Percentiles rank a stretch among this genome's conserved stretches.
phyloP scores from a whole-genome alignment of 2,113 vertebrate genomes.

The Picathartes gymnocephalus region DNA sequence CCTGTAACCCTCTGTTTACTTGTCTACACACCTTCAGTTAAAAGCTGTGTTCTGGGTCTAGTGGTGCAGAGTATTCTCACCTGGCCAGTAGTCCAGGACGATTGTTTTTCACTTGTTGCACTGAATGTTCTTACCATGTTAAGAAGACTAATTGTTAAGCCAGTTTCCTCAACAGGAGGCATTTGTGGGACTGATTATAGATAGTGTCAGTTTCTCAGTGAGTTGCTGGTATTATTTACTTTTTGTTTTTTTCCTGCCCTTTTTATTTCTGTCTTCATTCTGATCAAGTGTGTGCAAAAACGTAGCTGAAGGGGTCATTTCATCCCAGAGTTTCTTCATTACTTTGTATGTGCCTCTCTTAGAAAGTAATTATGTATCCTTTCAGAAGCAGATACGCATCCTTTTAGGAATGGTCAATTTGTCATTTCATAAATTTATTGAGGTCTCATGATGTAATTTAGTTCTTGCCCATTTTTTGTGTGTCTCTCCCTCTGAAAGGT shows the following conservation, averaged over 20 bases:
- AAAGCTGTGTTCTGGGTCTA: not conserved
- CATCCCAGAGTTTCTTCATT: not conserved
- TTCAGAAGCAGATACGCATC: not conserved
- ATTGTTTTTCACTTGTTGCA: not conserved
- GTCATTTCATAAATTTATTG: not conserved
- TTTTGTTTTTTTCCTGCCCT: accelerated
- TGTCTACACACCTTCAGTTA: not conserved
- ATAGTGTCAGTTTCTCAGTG: not conserved
- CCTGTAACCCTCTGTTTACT: not conserved
- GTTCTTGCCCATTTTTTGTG: not conserved
- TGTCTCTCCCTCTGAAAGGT: not conserved
- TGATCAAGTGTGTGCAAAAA: not conserved
- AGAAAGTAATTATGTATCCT: not conserved
- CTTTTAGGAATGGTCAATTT: not conserved
- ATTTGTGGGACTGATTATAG: not conserved
- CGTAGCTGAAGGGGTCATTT: not conserved
- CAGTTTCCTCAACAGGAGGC: not conserved
- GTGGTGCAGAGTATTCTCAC: not conserved
- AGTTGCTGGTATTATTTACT: not conserved
- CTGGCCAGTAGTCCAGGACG: not conserved
- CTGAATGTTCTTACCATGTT: not conserved
- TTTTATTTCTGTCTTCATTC: not conserved
- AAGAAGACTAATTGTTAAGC: not conserved
- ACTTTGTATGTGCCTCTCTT: not conserved
- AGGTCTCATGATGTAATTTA: not conserved